Evolutionary conservation across 2,888 invertebrate species (phyloP).

Genomic region (Hololepta plana): DNA sequence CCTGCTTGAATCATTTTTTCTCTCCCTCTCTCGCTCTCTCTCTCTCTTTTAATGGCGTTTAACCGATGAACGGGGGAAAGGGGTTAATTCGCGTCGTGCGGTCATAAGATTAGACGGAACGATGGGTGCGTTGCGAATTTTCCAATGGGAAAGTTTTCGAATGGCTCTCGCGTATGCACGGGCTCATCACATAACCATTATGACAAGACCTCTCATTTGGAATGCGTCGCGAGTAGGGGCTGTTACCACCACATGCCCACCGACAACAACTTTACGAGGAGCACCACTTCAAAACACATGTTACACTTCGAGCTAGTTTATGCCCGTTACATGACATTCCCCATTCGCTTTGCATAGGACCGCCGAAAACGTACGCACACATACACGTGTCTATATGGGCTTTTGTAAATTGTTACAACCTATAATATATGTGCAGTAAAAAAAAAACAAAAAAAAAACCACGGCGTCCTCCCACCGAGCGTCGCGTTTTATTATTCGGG

Average conservation of each 20-base stretch:
- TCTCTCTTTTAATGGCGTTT: too few species aligned
- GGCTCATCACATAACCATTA: slow-evolving; percentile 28
- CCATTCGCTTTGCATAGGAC: too few species aligned
- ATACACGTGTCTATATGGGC: too few species aligned
- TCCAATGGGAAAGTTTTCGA: too few species aligned
- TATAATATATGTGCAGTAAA: slow-evolving; percentile 8
- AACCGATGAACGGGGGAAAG: too few species aligned
- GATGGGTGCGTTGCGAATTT: too few species aligned
- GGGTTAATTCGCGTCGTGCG: too few species aligned
- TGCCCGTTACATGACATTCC: slow-evolving; percentile 27
- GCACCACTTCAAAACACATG: slow-evolving; percentile 31
- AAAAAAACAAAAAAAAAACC: neutral
- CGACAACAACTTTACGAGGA: slow-evolving; percentile 27
- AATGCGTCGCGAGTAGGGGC: slow-evolving; percentile 25
- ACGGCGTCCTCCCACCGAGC: neutral
- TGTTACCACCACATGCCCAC: slow-evolving; percentile 29
- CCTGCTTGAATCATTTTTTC: too few species aligned
- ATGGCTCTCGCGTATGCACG: too few species aligned
- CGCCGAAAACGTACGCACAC: too few species aligned
- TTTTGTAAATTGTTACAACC: slow-evolving; percentile 15
- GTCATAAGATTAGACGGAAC: too few species aligned
- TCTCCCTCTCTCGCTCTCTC: too few species aligned
- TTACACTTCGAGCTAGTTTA: slow-evolving; percentile 29
- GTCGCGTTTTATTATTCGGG: neutral
- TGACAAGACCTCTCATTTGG: slow-evolving; percentile 23